Percentiles rank a stretch among this genome's conserved stretches.
Evolutionary conservation across 2,888 invertebrate genomes (phyloP).

Genomic region (Coleophora deauratella): DNA sequence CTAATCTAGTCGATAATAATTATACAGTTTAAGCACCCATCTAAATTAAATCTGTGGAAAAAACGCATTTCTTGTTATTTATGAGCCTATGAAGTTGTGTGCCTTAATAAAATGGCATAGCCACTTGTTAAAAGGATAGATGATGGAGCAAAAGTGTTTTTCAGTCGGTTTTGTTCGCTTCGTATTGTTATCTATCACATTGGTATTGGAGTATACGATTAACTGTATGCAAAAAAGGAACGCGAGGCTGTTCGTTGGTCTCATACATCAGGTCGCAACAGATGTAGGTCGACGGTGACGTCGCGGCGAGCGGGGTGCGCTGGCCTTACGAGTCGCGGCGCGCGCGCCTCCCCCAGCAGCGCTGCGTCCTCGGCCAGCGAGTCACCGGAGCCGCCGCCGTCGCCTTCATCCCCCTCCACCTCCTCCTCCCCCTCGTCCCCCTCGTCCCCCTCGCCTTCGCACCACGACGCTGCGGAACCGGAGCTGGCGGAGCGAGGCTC

Average conservation of each 20-base stretch:
- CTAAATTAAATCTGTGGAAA: constrained; percentile 36
- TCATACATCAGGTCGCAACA: constrained; percentile 61
- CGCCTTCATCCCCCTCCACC: constrained; percentile 57
- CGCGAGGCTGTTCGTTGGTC: neutral
- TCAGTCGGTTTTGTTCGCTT: neutral
- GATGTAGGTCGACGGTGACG: constrained; percentile 64
- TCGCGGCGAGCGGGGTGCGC: constrained; percentile 50
- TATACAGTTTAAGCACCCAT: constrained; percentile 47
- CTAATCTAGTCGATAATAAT: constrained; percentile 37
- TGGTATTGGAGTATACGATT: neutral
- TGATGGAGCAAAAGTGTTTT: neutral
- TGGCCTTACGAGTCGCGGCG: constrained; percentile 30
- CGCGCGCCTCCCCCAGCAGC: constrained; percentile 42
- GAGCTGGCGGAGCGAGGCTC: constrained; percentile 55
- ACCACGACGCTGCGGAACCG: constrained; percentile 70
- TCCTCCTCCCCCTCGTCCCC: constrained; percentile 74
- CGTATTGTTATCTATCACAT: neutral
- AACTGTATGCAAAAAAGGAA: neutral
- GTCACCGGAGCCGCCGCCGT: constrained; percentile 71
- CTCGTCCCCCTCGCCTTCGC: constrained; percentile 67
- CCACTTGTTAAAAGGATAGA: neutral
- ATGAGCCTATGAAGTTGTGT: constrained; percentile 7
- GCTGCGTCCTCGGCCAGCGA: constrained; percentile 67
- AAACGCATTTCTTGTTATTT: constrained; percentile 20
- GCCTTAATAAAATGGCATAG: constrained; percentile 2